Evolutionary conservation across 2,888 invertebrate species (phyloP).

Genomic region (Eupithecia insigniata): DNA sequence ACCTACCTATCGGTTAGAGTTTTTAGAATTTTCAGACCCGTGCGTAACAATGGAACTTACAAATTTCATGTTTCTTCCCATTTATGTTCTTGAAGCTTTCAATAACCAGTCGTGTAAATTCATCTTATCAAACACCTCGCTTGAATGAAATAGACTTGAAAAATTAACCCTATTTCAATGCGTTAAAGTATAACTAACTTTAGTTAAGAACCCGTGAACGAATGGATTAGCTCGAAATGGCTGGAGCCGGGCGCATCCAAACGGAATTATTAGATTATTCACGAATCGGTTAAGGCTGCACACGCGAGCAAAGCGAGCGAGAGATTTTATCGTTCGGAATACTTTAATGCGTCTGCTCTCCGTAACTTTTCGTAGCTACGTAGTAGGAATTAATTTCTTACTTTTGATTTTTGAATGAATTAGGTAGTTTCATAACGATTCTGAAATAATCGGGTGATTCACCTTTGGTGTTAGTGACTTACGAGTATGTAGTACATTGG

Average conservation of each 20-base stretch:
- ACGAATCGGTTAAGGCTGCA: conserved; percentile 52
- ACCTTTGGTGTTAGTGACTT: not conserved
- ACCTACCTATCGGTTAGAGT: not conserved
- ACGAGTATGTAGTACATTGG: not conserved
- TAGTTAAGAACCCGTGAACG: conserved; percentile 36
- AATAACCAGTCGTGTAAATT: not conserved
- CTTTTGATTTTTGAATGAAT: not conserved
- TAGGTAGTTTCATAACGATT: not conserved
- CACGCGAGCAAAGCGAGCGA: conserved; percentile 14
- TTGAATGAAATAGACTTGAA: not conserved
- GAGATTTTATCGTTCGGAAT: conserved; percentile 2
- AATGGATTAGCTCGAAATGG: conserved; percentile 45
- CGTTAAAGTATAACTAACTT: not conserved
- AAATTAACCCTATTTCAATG: conserved; percentile 1
- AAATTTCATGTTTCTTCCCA: not conserved
- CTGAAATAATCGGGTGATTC: not conserved
- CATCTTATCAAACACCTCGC: not conserved
- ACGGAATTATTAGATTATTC: conserved; percentile 60
- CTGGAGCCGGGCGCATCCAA: conserved; percentile 47
- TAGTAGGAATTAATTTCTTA: not conserved
- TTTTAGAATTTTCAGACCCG: not conserved
- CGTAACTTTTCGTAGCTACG: not conserved
- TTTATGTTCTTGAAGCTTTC: not conserved
- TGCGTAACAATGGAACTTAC: not conserved
- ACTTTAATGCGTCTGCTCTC: not conserved